These are phyloP conservation scores for Acrobasis repandana DNA, from an alignment of 2,888 invertebrate genomes.

Conservation along the genomic window DNA sequence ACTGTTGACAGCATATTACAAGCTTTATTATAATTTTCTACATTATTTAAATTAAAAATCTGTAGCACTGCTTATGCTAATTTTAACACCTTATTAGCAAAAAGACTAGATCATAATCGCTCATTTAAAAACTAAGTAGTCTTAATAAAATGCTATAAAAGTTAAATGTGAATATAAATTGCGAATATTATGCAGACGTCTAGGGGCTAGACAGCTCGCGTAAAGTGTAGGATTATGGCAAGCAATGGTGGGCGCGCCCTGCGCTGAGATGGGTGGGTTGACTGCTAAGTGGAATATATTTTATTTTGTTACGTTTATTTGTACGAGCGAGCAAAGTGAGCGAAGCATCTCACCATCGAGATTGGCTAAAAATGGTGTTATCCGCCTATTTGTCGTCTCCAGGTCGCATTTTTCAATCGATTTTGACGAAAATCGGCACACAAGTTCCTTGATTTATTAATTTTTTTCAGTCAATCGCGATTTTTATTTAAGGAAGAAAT, in stretches of 20 bases:
- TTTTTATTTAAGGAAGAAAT: too few relatives aligned
- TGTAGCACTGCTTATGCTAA: neutral
- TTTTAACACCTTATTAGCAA: neutral
- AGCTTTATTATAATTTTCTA: neutral
- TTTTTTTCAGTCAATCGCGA: too few relatives aligned
- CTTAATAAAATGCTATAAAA: constrained; percentile 10
- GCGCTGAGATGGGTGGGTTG: constrained; percentile 4
- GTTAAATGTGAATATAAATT: constrained; percentile 9
- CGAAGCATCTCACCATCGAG: too few relatives aligned
- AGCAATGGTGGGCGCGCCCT: constrained; percentile 3
- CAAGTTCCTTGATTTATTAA: too few relatives aligned
- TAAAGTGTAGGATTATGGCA: constrained; percentile 13
- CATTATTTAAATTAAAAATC: neutral
- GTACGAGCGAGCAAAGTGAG: too few relatives aligned
- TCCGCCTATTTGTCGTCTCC: too few relatives aligned
- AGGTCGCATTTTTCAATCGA: too few relatives aligned
- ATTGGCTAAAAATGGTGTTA: too few relatives aligned
- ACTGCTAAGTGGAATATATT: neutral
- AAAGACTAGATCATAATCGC: neutral
- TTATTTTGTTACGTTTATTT: neutral
- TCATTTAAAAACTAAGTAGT: neutral
- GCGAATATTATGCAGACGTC: neutral
- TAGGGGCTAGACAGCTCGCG: neutral
- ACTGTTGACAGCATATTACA: neutral
- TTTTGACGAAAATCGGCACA: too few relatives aligned